Evolutionary conservation across 2,888 invertebrate genomes (phyloP), one percentile per base, ranked within the genome.

Genomic region (Agrochola lota): DNA sequence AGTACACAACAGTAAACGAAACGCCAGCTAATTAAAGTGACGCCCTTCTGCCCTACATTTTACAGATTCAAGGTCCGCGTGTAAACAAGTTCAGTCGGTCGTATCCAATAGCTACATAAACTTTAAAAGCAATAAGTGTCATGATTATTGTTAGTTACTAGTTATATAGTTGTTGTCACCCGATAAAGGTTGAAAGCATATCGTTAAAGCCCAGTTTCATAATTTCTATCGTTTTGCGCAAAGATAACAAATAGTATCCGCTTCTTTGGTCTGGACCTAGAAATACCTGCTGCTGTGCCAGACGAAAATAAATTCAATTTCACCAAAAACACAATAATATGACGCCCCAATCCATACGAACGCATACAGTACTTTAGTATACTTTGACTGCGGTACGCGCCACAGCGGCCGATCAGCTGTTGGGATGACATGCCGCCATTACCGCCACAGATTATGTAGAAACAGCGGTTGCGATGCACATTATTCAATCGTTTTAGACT

Each of bases 111-210:
- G 70, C 68, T 81, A 77, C 69, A 70, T 67, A 83, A 74, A 79
- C 57, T 83, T 83, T 78, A 77, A 77, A 84, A 79, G 67, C 71
- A 60, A 78, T 80, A 81, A 80, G 74, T 77, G 76, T 59, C 81
- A 78, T 83, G 78, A 74, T 88, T 83, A 84, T 85, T 77, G 80
- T 79, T 68, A 64, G 35, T n/a, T n/a, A n/a, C n/a, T n/a, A n/a
- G n/a, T n/a, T n/a, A n/a, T 74, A 62, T 68, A 64, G 71, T 68
- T 69, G 72, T 60, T 76, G 30, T 64, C 23, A 11, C 5, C 17
- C 52, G 59, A 43, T 43, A 49, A 40, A 74, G n/a, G 20, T 68
- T 72, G n/a, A 71, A 52, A 79, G 9, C 4, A 6, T 59, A 46
- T 23, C 4, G 2, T 20, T 64, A 20, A 63, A 62, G 9, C 12